phyloP scores from a whole-genome alignment of 2,888 invertebrate genomes.

The Lysandra coridon region DNA sequence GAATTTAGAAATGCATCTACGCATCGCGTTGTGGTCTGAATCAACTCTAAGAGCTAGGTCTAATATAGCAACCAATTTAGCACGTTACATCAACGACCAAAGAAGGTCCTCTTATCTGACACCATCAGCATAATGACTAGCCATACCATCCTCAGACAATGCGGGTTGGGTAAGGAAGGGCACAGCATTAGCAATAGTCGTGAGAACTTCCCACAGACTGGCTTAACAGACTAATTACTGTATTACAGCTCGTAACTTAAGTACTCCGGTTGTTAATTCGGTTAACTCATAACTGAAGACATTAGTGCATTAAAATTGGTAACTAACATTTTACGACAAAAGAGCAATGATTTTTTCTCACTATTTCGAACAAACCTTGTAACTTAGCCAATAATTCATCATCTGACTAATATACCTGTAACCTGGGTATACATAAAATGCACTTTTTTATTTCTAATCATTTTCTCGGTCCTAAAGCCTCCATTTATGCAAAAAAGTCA shows the following conservation, averaged over 20 bases:
- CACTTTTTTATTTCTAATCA: too few relatives aligned
- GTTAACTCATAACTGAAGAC: neutral
- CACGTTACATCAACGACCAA: neutral
- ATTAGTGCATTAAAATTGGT: neutral
- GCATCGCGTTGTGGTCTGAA: too few relatives aligned
- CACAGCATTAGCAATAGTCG: slow-evolving; percentile 62
- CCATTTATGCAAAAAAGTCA: too few relatives aligned
- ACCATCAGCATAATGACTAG: slow-evolving; percentile 7
- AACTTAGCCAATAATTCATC: too few relatives aligned
- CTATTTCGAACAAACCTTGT: too few relatives aligned
- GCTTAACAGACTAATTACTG: slow-evolving; percentile 49
- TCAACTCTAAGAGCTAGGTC: too few relatives aligned
- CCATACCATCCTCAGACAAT: slow-evolving; percentile 14
- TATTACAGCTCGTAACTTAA: neutral
- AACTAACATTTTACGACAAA: too few relatives aligned
- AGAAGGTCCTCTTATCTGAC: neutral
- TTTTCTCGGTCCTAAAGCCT: too few relatives aligned
- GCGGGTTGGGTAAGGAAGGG: slow-evolving; percentile 49
- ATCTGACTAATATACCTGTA: too few relatives aligned
- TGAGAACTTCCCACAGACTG: slow-evolving; percentile 73
- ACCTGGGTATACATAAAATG: too few relatives aligned
- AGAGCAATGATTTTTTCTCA: too few relatives aligned
- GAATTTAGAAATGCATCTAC: too few relatives aligned
- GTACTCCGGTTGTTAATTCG: slow-evolving; percentile 12
- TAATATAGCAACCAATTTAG: neutral